These are phyloP conservation scores for Prionace glauca DNA, from an alignment of 2,797 vertebrate species.

Conservation along the genomic window DNA sequence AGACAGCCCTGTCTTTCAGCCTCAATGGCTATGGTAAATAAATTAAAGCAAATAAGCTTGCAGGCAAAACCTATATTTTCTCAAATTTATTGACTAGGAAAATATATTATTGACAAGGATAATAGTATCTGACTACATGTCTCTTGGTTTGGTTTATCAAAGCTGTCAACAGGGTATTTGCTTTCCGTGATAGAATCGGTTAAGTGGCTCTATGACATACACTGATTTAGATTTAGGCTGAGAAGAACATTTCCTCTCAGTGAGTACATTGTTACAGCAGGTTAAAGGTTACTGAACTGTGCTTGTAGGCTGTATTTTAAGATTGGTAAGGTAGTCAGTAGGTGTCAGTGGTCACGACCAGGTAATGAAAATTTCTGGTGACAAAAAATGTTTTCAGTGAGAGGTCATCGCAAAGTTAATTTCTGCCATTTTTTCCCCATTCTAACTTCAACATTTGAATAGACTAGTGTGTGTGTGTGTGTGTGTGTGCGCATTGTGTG, in stretches of 20 bases:
- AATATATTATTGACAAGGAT: conserved; percentile 37
- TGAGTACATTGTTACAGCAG: conserved; percentile 33
- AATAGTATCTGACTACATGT: conserved; percentile 37
- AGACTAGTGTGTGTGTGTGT: background rate
- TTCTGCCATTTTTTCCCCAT: background rate
- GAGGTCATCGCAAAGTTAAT: background rate
- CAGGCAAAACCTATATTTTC: conserved; percentile 57
- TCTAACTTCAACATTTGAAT: background rate
- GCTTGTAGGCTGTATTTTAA: conserved; percentile 18
- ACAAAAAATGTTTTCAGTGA: background rate
- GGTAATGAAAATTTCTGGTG: conserved; percentile 26
- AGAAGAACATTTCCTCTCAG: conserved; percentile 29
- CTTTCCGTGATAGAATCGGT: conserved; percentile 43
- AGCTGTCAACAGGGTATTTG: conserved; percentile 40
- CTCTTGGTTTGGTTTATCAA: conserved; percentile 40
- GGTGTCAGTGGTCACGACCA: background rate
- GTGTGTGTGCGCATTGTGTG: too few species aligned
- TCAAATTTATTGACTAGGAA: conserved; percentile 49
- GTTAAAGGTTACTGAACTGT: conserved; percentile 39
- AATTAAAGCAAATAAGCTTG: conserved; percentile 56
- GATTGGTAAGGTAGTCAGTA: background rate
- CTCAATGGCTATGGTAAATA: conserved; percentile 60
- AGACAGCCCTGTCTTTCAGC: conserved; percentile 56
- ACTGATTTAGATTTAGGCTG: background rate
- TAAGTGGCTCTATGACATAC: conserved; percentile 40